These are phyloP conservation scores for Okapia johnstoni DNA, from an alignment of 2,113 vertebrate species.

Conservation along the genomic window DNA sequence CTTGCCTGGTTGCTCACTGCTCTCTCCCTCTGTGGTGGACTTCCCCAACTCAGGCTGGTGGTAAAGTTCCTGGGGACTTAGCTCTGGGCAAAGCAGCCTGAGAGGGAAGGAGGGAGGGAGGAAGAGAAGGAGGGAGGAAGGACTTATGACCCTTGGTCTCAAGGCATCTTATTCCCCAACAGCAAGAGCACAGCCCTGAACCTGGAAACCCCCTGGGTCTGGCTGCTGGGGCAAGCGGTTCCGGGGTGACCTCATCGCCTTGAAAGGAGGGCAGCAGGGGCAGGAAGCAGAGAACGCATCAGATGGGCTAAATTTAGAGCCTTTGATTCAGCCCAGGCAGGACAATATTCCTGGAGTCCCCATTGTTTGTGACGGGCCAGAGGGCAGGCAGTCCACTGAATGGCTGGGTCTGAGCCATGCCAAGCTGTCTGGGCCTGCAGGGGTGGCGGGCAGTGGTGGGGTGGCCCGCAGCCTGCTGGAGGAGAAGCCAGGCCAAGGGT, in stretches of 20 bases:
- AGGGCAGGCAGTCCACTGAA: constrained; percentile 80
- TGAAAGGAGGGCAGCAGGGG: constrained; percentile 76
- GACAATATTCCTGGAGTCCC: constrained; percentile 85
- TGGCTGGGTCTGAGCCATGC: constrained; percentile 79
- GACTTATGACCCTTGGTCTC: background rate
- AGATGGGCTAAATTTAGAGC: constrained; percentile 84
- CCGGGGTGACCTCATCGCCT: constrained; percentile 80
- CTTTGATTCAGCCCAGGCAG: constrained; percentile 78
- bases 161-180: background rate
- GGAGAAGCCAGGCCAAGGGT: background rate
- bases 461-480: background rate
- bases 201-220: constrained; percentile 82
- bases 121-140: background rate
- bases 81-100: background rate
- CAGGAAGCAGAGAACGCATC: constrained; percentile 84
- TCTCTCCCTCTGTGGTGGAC: accelerated
- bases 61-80: background rate
- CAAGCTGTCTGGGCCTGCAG: constrained; percentile 77
- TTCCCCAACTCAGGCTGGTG: background rate
- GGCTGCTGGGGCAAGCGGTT: constrained; percentile 63
- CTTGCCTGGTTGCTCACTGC: background rate
- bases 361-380: constrained; percentile 83
- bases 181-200: constrained; percentile 41
- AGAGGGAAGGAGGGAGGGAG: background rate
- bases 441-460: background rate